Evolutionary conservation across 2,113 vertebrate species (phyloP), one percentile per base, ranked within the genome.

Genomic region (Calidris pugnax): DNA sequence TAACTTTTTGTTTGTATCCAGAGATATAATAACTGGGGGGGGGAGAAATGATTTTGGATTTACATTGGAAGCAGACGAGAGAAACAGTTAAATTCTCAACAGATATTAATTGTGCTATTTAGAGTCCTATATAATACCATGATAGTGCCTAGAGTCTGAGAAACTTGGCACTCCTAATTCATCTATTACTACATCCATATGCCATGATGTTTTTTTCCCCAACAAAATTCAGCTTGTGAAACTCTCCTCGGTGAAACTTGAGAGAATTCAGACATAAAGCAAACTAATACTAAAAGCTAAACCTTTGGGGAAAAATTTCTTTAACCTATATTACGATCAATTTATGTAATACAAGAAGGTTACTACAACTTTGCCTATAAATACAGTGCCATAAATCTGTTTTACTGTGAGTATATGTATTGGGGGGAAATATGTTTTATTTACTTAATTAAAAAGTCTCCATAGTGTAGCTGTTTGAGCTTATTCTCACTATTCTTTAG

Each of bases 371-470:
- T 73, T 89, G 13, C 22, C 32, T 69, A 2, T 35, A 69, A 87
- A 79, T 41, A 47, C 2, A 28, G 35, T n/a, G n/a, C 12, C 12
- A 62, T 86, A 81, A 93, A 81, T 92, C 68, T 87, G 18, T 26
- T 93, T 39, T 60, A 56, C 51, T 57, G 32, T 5, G 9, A 82
- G 26, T 64, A 23, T 17, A 9, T 39, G 10, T 85, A 18, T 59
- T 94, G 67, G 37, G 57, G 35, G 59, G 51, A 89, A 92, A 59
- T 85, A 63, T 64, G 22, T 79, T 95, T 94, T 94, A 80, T 93
- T 96, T 87, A 71, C 80, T 83, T 89, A 86, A 92, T 96, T 93
- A 73, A 89, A 81, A 94, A 69, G 60, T 80, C 78, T 91, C 24
- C 35, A 30, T 51, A 24, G 32, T 30, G 32, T 81, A 33, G 37